Percentiles rank a stretch among this genome's conserved stretches.
Conservation (phyloP, 1,140 invertebrate genomes). For the Heliconius nattereri region DNA sequence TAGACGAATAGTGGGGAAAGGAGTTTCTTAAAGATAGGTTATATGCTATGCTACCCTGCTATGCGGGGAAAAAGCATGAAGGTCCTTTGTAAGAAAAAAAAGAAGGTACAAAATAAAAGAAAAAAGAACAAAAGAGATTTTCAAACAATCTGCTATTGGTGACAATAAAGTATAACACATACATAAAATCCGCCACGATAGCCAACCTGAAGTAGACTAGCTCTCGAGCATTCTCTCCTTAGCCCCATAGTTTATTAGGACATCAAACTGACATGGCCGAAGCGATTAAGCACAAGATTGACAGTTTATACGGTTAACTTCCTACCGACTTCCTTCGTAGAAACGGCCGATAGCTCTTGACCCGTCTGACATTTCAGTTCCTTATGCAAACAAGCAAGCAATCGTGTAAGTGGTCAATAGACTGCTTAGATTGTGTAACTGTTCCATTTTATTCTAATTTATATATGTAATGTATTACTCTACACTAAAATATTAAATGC, state of each 20-base stretch:
- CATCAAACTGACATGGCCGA: slow-evolving; percentile 1
- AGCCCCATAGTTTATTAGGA: slow-evolving; percentile 1
- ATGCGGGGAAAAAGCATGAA: too few species aligned
- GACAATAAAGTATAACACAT: too few species aligned
- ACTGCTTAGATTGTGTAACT: too few species aligned
- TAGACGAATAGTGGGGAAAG: too few species aligned
- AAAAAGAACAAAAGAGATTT: too few species aligned
- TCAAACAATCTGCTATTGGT: too few species aligned
- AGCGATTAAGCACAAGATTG: slow-evolving; percentile 1
- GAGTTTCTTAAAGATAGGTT: too few species aligned
- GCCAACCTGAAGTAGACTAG: not conserved
- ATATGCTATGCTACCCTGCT: too few species aligned
- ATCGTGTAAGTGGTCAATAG: not conserved
- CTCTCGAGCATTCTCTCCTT: not conserved
- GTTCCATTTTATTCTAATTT: too few species aligned
- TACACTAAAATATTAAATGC: too few species aligned
- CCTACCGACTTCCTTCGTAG: not conserved
- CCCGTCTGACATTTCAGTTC: not conserved
- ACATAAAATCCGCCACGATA: not conserved
- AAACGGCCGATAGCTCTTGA: not conserved
- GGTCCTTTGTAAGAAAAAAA: not conserved
- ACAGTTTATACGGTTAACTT: slow-evolving; percentile 13
- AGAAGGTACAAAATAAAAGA: not conserved
- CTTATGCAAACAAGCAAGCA: not conserved
- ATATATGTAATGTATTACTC: too few species aligned